Evolutionary conservation across 2,113 vertebrate species (phyloP).

Genomic region (Thunnus thynnus): DNA sequence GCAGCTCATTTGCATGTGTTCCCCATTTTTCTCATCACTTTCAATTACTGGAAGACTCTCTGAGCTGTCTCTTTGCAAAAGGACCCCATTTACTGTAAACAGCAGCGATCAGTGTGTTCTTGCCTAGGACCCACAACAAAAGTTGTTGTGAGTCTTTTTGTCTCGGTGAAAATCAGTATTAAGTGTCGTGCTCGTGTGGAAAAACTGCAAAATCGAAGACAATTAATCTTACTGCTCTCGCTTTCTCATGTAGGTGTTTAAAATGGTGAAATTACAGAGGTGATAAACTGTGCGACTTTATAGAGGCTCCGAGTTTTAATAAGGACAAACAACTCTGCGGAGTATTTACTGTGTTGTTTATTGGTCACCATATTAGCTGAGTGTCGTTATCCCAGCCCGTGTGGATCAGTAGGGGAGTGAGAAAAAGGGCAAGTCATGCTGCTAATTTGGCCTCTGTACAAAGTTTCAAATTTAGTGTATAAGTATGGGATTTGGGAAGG

Average conservation of each 20-base stretch:
- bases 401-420: slow-evolving; percentile 20
- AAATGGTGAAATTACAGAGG: slow-evolving; percentile 1
- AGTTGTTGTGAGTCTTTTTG: not conserved
- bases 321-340: slow-evolving; percentile 44
- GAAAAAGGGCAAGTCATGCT: not conserved
- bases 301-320: slow-evolving; percentile 49
- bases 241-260: not conserved
- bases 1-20: slow-evolving; percentile 62
- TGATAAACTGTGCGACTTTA: slow-evolving; percentile 52
- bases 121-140: slow-evolving; percentile 5
- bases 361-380: slow-evolving; percentile 54
- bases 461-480: slow-evolving; percentile 18
- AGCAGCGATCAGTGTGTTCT: slow-evolving; percentile 29
- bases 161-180: not conserved
- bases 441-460: slow-evolving; percentile 21
- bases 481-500: slow-evolving; percentile 13
- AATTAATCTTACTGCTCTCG: not conserved
- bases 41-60: slow-evolving; percentile 49
- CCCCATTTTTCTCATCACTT: slow-evolving; percentile 42
- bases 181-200: not conserved
- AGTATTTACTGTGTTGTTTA: slow-evolving; percentile 65
- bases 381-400: slow-evolving; percentile 47
- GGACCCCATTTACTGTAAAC: slow-evolving; percentile 50
- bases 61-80: slow-evolving; percentile 28
- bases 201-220: not conserved